These are phyloP conservation scores for Discoglossus pictus DNA, from an alignment of 2,797 vertebrate genomes.

Conservation along the genomic window DNA sequence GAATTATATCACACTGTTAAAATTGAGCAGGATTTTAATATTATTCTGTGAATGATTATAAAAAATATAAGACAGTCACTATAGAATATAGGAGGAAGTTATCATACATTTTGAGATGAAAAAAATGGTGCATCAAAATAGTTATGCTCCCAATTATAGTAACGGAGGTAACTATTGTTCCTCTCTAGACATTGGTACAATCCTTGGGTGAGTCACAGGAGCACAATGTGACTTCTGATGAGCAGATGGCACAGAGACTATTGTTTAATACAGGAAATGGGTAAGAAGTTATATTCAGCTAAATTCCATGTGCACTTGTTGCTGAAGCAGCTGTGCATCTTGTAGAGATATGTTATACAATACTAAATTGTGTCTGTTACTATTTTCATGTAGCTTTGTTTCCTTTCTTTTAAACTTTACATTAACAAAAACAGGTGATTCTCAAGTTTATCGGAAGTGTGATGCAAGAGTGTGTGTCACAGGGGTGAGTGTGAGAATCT, in stretches of 20 bases:
- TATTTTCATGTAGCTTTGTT: background rate
- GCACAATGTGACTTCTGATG: constrained; percentile 49
- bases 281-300: constrained; percentile 57
- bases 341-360: constrained; percentile 57
- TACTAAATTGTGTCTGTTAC: constrained; percentile 22
- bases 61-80: no score
- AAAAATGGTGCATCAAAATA: constrained; percentile 66
- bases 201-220: constrained; percentile 55
- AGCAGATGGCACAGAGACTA: constrained; percentile 52
- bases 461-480: no score
- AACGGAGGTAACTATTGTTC: constrained; percentile 74
- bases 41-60: no score
- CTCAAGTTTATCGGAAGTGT: no score
- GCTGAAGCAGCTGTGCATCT: constrained; percentile 55
- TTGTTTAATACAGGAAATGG: constrained; percentile 68
- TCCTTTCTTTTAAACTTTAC: no score
- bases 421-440: constrained; percentile 14
- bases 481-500: no score
- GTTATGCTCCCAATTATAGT: constrained; percentile 81
- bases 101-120: constrained; percentile 28
- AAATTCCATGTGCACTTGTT: constrained; percentile 55
- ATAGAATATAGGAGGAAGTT: no score
- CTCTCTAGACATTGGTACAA: constrained; percentile 62
- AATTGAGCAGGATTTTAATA: no score
- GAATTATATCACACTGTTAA: no score